phyloP scores from a whole-genome alignment of 1,140 invertebrate genomes.

The Trinorchestia longiramus region DNA sequence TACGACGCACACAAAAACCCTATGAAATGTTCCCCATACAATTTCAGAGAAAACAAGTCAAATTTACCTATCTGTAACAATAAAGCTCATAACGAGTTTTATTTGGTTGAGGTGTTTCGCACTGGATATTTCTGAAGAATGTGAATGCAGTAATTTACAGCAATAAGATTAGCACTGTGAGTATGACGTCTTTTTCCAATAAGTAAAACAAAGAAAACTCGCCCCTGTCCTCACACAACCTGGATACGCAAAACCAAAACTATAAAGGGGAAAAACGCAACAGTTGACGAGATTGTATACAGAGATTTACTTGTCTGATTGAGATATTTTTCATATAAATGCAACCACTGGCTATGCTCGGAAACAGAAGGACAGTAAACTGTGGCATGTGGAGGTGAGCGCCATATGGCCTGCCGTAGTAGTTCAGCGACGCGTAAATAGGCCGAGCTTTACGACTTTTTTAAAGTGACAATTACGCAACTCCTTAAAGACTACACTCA shows the following conservation, averaged over 20 bases:
- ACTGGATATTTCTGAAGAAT: too few species aligned
- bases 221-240: neutral
- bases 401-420: neutral
- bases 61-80: too few species aligned
- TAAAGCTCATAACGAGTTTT: too few species aligned
- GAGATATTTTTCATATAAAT: neutral
- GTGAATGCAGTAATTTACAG: too few species aligned
- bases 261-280: neutral
- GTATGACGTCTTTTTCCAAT: neutral
- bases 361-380: neutral
- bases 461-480: conserved; percentile 1
- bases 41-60: too few species aligned
- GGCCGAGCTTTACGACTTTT: neutral
- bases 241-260: neutral
- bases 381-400: neutral
- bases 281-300: neutral
- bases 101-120: too few species aligned
- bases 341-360: neutral
- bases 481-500: neutral
- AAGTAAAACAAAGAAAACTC: neutral
- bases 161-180: too few species aligned
- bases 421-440: neutral
- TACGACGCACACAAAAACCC: too few species aligned
- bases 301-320: neutral
- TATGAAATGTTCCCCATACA: too few species aligned